phyloP scores from a whole-genome alignment of 2,888 invertebrate species.

The Drosophila nigricruria region DNA sequence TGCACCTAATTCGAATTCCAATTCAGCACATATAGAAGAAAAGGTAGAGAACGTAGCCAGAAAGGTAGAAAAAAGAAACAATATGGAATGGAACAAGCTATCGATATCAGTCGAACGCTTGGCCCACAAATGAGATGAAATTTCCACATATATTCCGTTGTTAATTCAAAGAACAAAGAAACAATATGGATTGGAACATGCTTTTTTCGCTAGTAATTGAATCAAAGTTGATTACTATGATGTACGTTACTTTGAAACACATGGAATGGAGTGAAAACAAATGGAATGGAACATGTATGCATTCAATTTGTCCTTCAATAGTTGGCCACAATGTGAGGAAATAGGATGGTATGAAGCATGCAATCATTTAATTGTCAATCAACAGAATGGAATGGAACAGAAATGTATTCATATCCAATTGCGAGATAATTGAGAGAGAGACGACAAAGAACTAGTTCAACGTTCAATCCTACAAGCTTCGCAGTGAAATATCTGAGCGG shows the following conservation, averaged over 20 bases:
- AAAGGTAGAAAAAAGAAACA: constrained; percentile 8
- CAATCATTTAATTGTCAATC: not conserved
- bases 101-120: not conserved
- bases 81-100: constrained; percentile 15
- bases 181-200: constrained; percentile 14
- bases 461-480: not conserved
- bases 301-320: not conserved
- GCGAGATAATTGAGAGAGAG: not conserved
- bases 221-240: not conserved
- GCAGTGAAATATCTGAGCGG: too few relatives aligned
- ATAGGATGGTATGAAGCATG: not conserved
- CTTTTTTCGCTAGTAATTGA: not conserved
- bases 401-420: not conserved
- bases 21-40: constrained; percentile 24
- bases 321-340: not conserved
- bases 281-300: not conserved
- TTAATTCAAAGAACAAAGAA: not conserved
- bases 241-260: not conserved
- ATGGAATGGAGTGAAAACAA: not conserved
- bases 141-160: not conserved
- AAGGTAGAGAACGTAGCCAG: constrained; percentile 9
- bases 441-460: not conserved
- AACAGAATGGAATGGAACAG: not conserved
- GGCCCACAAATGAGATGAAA: not conserved
- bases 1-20: constrained; percentile 28